phyloP scores from a whole-genome alignment of 2,113 vertebrate species.

The Zosterops pallidus region DNA sequence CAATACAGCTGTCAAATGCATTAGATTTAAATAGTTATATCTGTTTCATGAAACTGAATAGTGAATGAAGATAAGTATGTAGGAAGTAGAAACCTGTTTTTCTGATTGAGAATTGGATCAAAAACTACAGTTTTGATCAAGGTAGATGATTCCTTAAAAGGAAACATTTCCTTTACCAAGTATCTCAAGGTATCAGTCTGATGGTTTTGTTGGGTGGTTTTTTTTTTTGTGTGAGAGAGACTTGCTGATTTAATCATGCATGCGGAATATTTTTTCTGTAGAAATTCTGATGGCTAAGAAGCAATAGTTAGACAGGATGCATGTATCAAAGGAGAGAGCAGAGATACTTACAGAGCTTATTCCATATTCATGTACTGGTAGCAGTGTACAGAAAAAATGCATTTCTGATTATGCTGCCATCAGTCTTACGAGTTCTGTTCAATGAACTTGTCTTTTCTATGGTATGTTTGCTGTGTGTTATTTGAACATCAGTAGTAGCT shows the following conservation, averaged over 20 bases:
- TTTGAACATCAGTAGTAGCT: neutral
- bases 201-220: neutral
- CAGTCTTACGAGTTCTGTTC: neutral
- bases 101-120: neutral
- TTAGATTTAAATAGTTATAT: neutral
- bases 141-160: neutral
- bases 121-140: neutral
- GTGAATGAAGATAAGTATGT: neutral
- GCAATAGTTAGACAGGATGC: neutral
- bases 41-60: neutral
- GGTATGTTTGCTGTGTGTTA: neutral
- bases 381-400: neutral
- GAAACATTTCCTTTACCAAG: neutral
- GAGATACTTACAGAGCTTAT: neutral
- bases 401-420: neutral
- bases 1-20: neutral
- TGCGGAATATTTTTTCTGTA: neutral
- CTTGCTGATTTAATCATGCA: constrained; percentile 21
- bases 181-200: neutral
- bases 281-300: constrained; percentile 23
- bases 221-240: neutral
- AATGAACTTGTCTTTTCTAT: neutral
- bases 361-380: neutral
- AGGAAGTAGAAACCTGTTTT: neutral
- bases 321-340: neutral